Evolutionary conservation across 2,888 invertebrate species (phyloP).

Genomic region (Hirtodrosophila histrioides): DNA sequence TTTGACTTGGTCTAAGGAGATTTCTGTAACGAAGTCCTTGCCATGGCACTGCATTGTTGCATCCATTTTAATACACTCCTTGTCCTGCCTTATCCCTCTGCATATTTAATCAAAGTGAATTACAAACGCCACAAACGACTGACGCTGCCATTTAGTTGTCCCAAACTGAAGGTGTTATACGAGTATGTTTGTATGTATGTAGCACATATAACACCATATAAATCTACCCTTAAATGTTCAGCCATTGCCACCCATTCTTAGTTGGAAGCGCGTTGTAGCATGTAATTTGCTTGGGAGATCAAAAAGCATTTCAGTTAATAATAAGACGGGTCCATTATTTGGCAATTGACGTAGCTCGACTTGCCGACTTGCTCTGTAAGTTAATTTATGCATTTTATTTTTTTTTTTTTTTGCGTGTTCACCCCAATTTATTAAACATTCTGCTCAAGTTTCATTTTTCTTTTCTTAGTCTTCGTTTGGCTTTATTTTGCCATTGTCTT

Average conservation of each 20-base stretch:
- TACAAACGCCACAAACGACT: slow-evolving; percentile 61
- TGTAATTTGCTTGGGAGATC: slow-evolving; percentile 64
- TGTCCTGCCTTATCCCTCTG: slow-evolving; percentile 18
- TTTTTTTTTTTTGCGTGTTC: no score
- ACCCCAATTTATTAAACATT: slow-evolving; percentile 38
- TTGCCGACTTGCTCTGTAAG: slow-evolving; percentile 5
- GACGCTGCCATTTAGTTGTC: slow-evolving; percentile 32
- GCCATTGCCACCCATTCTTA: slow-evolving; percentile 6
- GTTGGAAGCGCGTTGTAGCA: slow-evolving; percentile 48
- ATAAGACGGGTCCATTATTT: slow-evolving; percentile 66
- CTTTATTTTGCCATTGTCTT: slow-evolving; percentile 30
- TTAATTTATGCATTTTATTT: slow-evolving; percentile 48
- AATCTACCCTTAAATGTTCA: not conserved
- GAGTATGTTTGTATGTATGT: no score
- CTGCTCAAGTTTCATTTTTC: slow-evolving; percentile 26
- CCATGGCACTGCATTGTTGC: slow-evolving; percentile 56
- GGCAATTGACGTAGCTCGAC: slow-evolving; percentile 53
- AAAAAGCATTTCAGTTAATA: slow-evolving; percentile 70
- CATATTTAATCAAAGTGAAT: slow-evolving; percentile 81
- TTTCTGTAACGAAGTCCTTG: slow-evolving; percentile 9
- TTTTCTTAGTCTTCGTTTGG: slow-evolving; percentile 16
- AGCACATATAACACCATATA: slow-evolving; percentile 5
- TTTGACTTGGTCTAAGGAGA: slow-evolving; percentile 68
- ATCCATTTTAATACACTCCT: slow-evolving; percentile 62
- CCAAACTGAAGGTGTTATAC: slow-evolving; percentile 51